These are phyloP conservation scores for Otolemur garnettii DNA, from an alignment of 2,113 vertebrate species.

Conservation along the genomic window DNA sequence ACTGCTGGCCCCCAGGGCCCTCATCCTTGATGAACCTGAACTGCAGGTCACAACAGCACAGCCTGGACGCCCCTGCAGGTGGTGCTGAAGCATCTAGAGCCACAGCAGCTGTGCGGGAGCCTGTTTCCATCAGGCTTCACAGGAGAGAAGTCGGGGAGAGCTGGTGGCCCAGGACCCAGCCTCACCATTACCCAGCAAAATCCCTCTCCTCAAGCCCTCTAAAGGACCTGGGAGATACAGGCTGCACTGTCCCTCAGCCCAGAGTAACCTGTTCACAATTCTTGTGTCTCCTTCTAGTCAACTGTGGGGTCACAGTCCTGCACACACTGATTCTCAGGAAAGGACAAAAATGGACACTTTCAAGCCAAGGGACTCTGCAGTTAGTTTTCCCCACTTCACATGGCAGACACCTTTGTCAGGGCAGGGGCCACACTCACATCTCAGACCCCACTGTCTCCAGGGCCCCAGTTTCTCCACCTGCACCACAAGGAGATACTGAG, in stretches of 20 bases:
- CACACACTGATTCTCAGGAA: too few relatives aligned
- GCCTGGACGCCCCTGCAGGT: background rate
- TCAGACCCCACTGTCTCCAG: background rate
- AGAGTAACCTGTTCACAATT: background rate
- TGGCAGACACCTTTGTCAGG: fast-evolving
- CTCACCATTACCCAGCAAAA: background rate
- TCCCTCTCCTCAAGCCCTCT: background rate
- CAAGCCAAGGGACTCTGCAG: background rate
- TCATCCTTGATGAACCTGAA: background rate
- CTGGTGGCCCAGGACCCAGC: background rate
- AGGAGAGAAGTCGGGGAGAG: background rate
- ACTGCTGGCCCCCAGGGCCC: background rate
- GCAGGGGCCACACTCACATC: background rate
- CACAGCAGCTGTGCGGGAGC: background rate
- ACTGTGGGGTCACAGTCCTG: background rate
- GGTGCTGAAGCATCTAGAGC: too few relatives aligned
- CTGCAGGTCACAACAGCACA: fast-evolving
- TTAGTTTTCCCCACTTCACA: fast-evolving
- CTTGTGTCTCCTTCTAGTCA: background rate
- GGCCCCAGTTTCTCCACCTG: background rate
- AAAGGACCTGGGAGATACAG: too few relatives aligned
- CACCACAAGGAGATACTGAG: fast-evolving
- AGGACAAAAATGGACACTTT: background rate
- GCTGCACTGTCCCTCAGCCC: too few relatives aligned
- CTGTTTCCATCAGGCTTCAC: background rate